A percentile compares a stretch with the other conserved stretches of the same genome.
phyloP scores from a whole-genome alignment of 2,888 invertebrate species.

The Hecatera dysodea region DNA sequence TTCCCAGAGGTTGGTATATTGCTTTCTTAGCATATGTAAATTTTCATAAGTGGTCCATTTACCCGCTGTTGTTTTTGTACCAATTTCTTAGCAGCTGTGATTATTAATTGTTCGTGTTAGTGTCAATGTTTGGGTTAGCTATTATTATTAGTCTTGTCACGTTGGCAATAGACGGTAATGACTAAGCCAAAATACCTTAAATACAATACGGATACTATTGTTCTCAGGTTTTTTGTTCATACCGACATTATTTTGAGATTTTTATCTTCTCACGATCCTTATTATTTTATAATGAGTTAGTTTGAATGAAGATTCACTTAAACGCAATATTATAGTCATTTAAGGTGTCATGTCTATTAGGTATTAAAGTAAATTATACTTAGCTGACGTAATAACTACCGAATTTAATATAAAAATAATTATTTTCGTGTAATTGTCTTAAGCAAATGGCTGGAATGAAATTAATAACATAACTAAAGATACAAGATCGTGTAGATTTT shows the following conservation, averaged over 20 bases:
- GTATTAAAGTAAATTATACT: too few relatives aligned
- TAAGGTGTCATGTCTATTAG: background rate
- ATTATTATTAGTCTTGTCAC: background rate
- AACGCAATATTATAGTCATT: background rate
- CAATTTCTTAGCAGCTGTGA: background rate
- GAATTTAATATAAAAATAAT: background rate
- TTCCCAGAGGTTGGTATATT: too few relatives aligned
- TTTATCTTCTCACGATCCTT: slow-evolving; percentile 24
- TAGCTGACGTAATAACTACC: too few relatives aligned
- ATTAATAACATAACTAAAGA: background rate
- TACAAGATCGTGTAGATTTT: too few relatives aligned
- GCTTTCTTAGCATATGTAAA: too few relatives aligned
- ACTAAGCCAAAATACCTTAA: background rate
- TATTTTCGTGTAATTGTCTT: background rate
- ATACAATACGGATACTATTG: slow-evolving; percentile 20
- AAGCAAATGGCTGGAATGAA: background rate
- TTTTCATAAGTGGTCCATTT: background rate
- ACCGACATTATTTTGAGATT: background rate
- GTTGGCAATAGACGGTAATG: background rate
- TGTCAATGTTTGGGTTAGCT: background rate
- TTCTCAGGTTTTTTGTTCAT: slow-evolving; percentile 1
- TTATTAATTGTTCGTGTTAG: slow-evolving; percentile 1
- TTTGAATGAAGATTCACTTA: background rate
- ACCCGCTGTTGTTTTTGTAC: background rate
- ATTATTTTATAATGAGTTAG: background rate